phyloP scores from a whole-genome alignment of 2,797 vertebrate species.

The Salmo trutta region DNA sequence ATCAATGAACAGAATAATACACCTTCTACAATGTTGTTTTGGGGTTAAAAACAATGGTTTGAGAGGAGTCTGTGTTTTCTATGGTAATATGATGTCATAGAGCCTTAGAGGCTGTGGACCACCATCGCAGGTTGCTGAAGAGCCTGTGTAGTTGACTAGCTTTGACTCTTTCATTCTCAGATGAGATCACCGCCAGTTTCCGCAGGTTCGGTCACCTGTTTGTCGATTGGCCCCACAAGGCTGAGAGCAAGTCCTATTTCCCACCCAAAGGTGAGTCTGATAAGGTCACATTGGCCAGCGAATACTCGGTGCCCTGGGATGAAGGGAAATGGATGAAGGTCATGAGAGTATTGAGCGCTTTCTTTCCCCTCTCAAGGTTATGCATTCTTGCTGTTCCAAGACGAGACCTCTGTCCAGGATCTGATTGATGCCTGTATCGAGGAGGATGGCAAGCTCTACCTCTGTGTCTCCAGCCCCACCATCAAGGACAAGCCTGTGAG shows the following conservation, averaged over 20 bases:
- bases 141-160: background rate
- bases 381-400: constrained; percentile 98
- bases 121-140: too few species aligned
- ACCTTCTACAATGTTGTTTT: background rate
- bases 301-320: background rate
- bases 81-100: too few species aligned
- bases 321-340: background rate
- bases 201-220: constrained; percentile 98
- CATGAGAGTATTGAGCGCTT: background rate
- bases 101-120: too few species aligned
- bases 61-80: too few species aligned
- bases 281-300: background rate
- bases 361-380: constrained; percentile 80
- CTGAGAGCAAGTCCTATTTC: constrained; percentile 99
- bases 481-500: constrained; percentile 99
- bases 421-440: constrained; percentile 98
- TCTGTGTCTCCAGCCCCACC: constrained; percentile 97
- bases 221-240: constrained; percentile 99
- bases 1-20: background rate
- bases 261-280: constrained; percentile 91
- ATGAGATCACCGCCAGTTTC: constrained; percentile 99
- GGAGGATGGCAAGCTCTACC: constrained; percentile 97
- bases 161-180: constrained; percentile 61
- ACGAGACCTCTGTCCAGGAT: constrained; percentile 98
- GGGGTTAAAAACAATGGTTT: background rate